These are phyloP conservation scores for Latrodectus geometricus DNA, from an alignment of 1,140 invertebrate species.

Conservation along the genomic window DNA sequence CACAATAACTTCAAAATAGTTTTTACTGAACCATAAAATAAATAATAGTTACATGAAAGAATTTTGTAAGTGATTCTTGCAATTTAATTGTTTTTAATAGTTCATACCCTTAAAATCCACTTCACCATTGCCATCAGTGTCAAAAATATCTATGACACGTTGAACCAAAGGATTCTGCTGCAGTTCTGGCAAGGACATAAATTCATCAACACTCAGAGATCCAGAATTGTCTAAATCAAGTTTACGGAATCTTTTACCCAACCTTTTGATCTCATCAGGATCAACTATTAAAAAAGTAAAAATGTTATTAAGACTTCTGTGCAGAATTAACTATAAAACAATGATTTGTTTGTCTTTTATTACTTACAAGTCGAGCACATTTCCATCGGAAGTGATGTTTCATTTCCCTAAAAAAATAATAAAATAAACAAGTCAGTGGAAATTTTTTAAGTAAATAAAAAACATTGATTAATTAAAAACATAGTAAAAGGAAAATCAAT, in stretches of 20 bases:
- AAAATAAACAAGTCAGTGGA: too few relatives aligned
- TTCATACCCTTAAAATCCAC: constrained; percentile 87
- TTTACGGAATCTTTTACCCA: constrained; percentile 97
- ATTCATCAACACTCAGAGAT: constrained; percentile 96
- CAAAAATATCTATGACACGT: constrained; percentile 98
- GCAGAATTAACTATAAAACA: background rate
- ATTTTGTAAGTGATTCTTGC: too few relatives aligned
- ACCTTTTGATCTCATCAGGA: constrained; percentile 95
- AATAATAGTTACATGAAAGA: background rate
- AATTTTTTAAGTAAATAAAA: too few relatives aligned
- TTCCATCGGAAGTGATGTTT: constrained; percentile 59
- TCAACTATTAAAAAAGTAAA: constrained; percentile 81
- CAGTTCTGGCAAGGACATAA: constrained; percentile 97
- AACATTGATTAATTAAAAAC: too few relatives aligned
- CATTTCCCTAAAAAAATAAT: constrained; percentile 53
- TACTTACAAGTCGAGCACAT: constrained; percentile 58
- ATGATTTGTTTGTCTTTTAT: background rate
- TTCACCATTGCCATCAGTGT: constrained; percentile 98
- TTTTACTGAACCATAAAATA: background rate
- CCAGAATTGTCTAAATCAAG: constrained; percentile 98
- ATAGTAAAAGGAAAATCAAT: too few relatives aligned
- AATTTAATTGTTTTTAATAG: too few relatives aligned
- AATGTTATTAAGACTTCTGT: background rate
- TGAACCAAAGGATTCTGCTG: constrained; percentile 99
- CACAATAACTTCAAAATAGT: background rate